Evolutionary conservation across 2,888 invertebrate species (phyloP).

Genomic region (Phortica magna): DNA sequence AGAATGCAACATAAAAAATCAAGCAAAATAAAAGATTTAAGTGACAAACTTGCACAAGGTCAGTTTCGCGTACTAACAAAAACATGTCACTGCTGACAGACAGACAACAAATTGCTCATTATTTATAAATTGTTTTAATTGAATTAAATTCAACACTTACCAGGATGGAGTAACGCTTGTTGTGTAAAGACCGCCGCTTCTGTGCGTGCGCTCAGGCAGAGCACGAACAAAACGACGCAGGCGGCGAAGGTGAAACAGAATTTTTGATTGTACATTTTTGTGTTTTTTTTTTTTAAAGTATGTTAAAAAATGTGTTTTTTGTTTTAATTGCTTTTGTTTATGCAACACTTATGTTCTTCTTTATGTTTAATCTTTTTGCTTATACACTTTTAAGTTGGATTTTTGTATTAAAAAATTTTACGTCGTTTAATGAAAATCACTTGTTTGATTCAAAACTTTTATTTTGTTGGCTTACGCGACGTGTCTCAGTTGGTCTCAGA

Average conservation of each 20-base stretch:
- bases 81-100: too few relatives aligned
- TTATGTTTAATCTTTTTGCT: neutral
- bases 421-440: neutral
- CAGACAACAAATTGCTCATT: too few relatives aligned
- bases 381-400: neutral
- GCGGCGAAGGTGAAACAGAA: constrained; percentile 60
- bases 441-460: constrained; percentile 34
- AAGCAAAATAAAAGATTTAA: too few relatives aligned
- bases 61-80: neutral
- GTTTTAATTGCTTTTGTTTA: constrained; percentile 32
- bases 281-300: constrained; percentile 14
- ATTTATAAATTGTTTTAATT: neutral
- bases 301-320: constrained; percentile 5
- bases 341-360: constrained; percentile 25
- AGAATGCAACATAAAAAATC: too few relatives aligned
- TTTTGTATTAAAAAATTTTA: neutral
- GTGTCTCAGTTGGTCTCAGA: constrained; percentile 61
- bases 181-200: constrained; percentile 74
- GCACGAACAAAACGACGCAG: constrained; percentile 55
- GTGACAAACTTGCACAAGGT: too few relatives aligned
- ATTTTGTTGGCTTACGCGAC: constrained; percentile 43
- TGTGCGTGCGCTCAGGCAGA: constrained; percentile 46
- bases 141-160: constrained; percentile 62
- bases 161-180: constrained; percentile 70
- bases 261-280: constrained; percentile 69